Percentiles rank a stretch among this genome's conserved stretches.
Evolutionary conservation across 2,113 vertebrate species (phyloP).

Genomic region (Nicator chloris): DNA sequence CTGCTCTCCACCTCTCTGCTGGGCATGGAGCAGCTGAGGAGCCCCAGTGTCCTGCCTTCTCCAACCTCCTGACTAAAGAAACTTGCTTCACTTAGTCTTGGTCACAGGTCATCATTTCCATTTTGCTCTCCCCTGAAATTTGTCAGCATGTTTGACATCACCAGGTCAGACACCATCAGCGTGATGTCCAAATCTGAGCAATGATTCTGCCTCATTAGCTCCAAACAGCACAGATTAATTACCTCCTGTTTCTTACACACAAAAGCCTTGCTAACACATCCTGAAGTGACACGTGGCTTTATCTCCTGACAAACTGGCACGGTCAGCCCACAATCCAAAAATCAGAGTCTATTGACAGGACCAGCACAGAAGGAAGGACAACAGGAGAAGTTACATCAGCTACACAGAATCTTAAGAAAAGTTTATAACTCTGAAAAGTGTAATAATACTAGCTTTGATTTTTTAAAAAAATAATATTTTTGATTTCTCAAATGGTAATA

Average conservation of each 20-base stretch:
- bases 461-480: neutral
- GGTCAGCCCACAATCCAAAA: neutral
- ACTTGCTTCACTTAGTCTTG: neutral
- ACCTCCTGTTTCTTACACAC: neutral
- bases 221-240: conserved; percentile 15
- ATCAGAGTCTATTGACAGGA: neutral
- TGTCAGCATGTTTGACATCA: neutral
- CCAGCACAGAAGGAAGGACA: neutral
- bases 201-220: conserved; percentile 1
- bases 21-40: neutral
- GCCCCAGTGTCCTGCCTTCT: neutral
- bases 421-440: neutral
- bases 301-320: neutral
- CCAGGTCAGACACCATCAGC: neutral
- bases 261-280: neutral
- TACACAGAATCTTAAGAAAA: neutral
- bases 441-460: neutral
- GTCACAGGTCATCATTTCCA: neutral
- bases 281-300: neutral
- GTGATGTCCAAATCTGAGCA: neutral
- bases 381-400: neutral
- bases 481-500: neutral
- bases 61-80: neutral
- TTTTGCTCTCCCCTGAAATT: neutral
- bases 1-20: neutral